Base-by-base conservation (phyloP, 2,113 vertebrate genomes). In the Prunella himalayana region DNA sequence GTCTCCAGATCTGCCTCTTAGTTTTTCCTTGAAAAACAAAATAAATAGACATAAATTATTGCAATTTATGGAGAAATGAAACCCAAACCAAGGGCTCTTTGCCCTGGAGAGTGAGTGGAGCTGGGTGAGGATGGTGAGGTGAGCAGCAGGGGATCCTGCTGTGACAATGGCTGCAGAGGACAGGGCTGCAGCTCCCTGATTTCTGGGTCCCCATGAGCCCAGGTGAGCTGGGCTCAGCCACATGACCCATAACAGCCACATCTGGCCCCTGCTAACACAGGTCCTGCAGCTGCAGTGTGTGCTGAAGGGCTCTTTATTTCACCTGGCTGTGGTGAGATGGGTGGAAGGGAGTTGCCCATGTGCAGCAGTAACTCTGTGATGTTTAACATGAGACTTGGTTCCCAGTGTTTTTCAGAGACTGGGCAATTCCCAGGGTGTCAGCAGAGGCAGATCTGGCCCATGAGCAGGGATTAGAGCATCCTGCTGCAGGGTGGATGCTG, bases 171-270 rank as follows among this genome's bases (percentile, higher is more conserved):
- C 44, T 77, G 69, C 35, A 16, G 18, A 54, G 66, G 23, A n/a
- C 30, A 42, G n/a, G 12, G 28, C 63, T 57, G 63, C 61, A 76
- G 37, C 10, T 57, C 28, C 22, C 50, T 9, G 7, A 0, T 35
- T 76, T 59, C 33, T 65, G 57, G 13, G 17, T 21, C 7, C 15
- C 24, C 15, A 5, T 0, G 14, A 78, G 25, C 27, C 5, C 57
- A 14, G n/a, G 13, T 35, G 44, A 83, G 53, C 53, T 73, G 73
- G 61, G 31, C 37, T 82, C 31, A 72, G 35, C 42, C 39, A 21
- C 4, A 1, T 7, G 45, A 37, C 37, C 28, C 11, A 5, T 0
- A 13, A 13, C 1, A 78, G 28, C 23, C 2, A 0, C 21, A 15
- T 6, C 9, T 71, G 60, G 9, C 12, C 13, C 35, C 61, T 64